phyloP scores from a whole-genome alignment of 2,113 vertebrate species.

The Tyto alba region DNA sequence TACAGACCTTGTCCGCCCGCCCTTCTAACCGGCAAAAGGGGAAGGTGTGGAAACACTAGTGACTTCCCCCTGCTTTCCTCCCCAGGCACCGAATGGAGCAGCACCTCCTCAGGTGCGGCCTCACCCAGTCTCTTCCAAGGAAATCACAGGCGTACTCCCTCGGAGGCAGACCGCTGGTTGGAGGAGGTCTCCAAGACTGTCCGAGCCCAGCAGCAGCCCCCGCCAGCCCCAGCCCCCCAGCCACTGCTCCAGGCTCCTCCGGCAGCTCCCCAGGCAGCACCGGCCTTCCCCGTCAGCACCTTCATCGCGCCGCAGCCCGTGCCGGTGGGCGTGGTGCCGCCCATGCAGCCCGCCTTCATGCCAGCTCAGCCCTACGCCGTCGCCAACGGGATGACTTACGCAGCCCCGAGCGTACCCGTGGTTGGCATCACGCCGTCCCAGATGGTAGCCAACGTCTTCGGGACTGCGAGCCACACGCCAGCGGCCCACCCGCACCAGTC shows the following conservation, averaged over 20 bases:
- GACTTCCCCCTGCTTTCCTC: not conserved
- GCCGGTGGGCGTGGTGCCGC: slow-evolving; percentile 79
- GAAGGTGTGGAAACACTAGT: not conserved
- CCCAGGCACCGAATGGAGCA: slow-evolving; percentile 74
- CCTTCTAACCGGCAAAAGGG: not conserved
- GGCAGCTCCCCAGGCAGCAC: slow-evolving; percentile 66
- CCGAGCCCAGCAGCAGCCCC: slow-evolving; percentile 74
- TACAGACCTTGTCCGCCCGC: not conserved
- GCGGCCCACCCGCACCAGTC: slow-evolving; percentile 72
- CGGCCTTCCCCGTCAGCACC: slow-evolving; percentile 72
- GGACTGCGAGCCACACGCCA: slow-evolving; percentile 82
- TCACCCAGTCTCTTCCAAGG: slow-evolving; percentile 69
- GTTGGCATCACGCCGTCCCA: slow-evolving; percentile 97
- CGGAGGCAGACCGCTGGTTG: slow-evolving; percentile 96
- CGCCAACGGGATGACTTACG: slow-evolving; percentile 86
- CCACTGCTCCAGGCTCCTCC: slow-evolving; percentile 69
- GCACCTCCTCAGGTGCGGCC: slow-evolving; percentile 55
- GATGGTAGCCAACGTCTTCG: slow-evolving; percentile 96
- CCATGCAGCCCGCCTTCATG: slow-evolving; percentile 84
- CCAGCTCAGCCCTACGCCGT: slow-evolving; percentile 80
- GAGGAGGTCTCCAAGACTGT: slow-evolving; percentile 95
- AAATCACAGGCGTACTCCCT: slow-evolving; percentile 89
- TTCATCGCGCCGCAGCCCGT: slow-evolving; percentile 79
- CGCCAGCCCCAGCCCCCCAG: slow-evolving; percentile 55
- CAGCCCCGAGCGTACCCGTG: slow-evolving; percentile 84